phyloP scores from a whole-genome alignment of 2,888 invertebrate genomes.

The Tineola bisselliella region DNA sequence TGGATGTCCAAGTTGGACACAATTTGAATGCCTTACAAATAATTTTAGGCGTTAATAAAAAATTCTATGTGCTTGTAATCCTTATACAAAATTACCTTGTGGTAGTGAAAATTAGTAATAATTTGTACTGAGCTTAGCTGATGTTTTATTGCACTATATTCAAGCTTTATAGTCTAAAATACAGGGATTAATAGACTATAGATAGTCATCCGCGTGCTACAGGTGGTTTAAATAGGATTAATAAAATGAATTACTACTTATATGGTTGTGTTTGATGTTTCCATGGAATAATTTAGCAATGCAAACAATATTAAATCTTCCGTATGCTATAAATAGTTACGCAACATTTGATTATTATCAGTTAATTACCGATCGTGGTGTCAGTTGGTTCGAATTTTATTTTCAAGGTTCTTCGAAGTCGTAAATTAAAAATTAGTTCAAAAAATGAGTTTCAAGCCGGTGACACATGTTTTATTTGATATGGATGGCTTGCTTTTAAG shows the following conservation, averaged over 20 bases:
- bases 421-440: not conserved
- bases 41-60: too few relatives aligned
- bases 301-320: not conserved
- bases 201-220: too few relatives aligned
- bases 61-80: too few relatives aligned
- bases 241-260: not conserved
- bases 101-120: too few relatives aligned
- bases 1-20: too few relatives aligned
- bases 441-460: constrained; percentile 29
- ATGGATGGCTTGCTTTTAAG: constrained; percentile 56
- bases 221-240: too few relatives aligned
- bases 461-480: constrained; percentile 54
- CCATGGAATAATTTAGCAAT: not conserved
- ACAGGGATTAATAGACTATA: too few relatives aligned
- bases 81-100: too few relatives aligned
- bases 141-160: too few relatives aligned
- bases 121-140: too few relatives aligned
- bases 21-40: too few relatives aligned
- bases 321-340: not conserved
- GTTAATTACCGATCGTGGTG: not conserved
- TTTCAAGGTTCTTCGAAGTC: not conserved
- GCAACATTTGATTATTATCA: not conserved
- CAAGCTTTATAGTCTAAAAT: too few relatives aligned
- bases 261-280: not conserved
- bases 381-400: not conserved